phyloP scores from a whole-genome alignment of 2,797 vertebrate genomes.

The Sciaenops ocellatus region DNA sequence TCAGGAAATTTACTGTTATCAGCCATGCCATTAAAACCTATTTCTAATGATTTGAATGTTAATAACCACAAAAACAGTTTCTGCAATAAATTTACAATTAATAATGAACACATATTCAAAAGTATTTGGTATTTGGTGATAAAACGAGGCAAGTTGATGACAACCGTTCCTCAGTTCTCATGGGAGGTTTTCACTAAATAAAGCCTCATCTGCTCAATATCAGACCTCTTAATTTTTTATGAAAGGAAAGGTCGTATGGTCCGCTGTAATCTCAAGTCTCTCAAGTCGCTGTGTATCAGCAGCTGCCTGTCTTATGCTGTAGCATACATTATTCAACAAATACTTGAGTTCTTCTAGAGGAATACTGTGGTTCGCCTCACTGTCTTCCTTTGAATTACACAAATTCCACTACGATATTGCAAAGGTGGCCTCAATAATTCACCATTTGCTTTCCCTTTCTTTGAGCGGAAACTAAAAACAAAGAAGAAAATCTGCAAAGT shows the following conservation, averaged over 20 bases:
- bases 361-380: slow-evolving; percentile 67
- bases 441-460: slow-evolving; percentile 59
- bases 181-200: slow-evolving; percentile 73
- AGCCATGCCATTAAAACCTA: slow-evolving; percentile 9
- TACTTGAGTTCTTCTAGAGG: slow-evolving; percentile 71
- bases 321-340: slow-evolving; percentile 85
- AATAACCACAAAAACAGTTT: neutral
- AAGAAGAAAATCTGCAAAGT: slow-evolving; percentile 35
- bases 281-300: slow-evolving; percentile 76
- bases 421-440: slow-evolving; percentile 80
- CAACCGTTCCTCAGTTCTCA: slow-evolving; percentile 37
- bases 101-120: slow-evolving; percentile 15
- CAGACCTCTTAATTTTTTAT: slow-evolving; percentile 84
- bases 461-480: slow-evolving; percentile 24
- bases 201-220: slow-evolving; percentile 84
- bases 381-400: slow-evolving; percentile 78
- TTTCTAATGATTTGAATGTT: slow-evolving; percentile 17
- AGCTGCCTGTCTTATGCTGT: slow-evolving; percentile 76
- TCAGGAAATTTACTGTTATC: slow-evolving; percentile 16
- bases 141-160: slow-evolving; percentile 23
- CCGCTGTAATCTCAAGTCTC: slow-evolving; percentile 83
- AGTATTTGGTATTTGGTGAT: slow-evolving; percentile 23
- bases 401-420: slow-evolving; percentile 71
- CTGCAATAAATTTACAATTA: slow-evolving; percentile 12
- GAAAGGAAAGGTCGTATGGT: slow-evolving; percentile 83